phyloP scores from a whole-genome alignment of 1,140 invertebrate genomes.

The Drosophila azteca region DNA sequence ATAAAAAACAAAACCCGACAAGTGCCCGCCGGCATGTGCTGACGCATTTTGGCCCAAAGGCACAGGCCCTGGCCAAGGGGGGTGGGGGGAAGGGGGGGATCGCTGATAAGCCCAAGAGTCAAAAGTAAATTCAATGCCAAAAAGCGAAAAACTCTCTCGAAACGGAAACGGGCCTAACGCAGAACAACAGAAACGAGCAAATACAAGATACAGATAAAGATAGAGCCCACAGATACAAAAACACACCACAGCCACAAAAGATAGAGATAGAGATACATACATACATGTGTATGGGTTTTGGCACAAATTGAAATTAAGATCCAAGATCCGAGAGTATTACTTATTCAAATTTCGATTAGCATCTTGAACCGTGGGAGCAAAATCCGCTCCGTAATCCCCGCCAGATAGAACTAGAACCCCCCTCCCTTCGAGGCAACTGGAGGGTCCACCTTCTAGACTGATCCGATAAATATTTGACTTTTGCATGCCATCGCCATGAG shows the following conservation, averaged over 20 bases:
- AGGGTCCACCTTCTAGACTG: constrained; percentile 45
- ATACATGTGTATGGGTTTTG: constrained; percentile 15
- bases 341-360: constrained; percentile 79
- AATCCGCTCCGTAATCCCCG: constrained; percentile 22
- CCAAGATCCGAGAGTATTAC: constrained; percentile 10
- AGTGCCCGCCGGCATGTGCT: constrained; percentile 33
- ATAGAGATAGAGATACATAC: constrained; percentile 14
- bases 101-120: constrained; percentile 35
- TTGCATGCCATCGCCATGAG: constrained; percentile 77
- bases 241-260: constrained; percentile 11
- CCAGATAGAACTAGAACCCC: constrained; percentile 32
- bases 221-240: constrained; percentile 14
- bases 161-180: constrained; percentile 32
- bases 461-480: constrained; percentile 76
- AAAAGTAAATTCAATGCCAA: constrained; percentile 47
- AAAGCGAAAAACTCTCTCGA: constrained; percentile 47
- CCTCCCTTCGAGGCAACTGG: neutral
- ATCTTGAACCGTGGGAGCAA: constrained; percentile 67
- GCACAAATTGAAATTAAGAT: constrained; percentile 28
- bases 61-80: neutral
- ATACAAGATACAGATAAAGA: constrained; percentile 45
- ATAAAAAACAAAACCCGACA: constrained; percentile 34
- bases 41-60: constrained; percentile 45
- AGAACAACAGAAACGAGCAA: constrained; percentile 10
- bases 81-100: too few relatives aligned